Evolutionary conservation across 1,140 invertebrate genomes (phyloP).

Genomic region (Zaprionus lachaisei): DNA sequence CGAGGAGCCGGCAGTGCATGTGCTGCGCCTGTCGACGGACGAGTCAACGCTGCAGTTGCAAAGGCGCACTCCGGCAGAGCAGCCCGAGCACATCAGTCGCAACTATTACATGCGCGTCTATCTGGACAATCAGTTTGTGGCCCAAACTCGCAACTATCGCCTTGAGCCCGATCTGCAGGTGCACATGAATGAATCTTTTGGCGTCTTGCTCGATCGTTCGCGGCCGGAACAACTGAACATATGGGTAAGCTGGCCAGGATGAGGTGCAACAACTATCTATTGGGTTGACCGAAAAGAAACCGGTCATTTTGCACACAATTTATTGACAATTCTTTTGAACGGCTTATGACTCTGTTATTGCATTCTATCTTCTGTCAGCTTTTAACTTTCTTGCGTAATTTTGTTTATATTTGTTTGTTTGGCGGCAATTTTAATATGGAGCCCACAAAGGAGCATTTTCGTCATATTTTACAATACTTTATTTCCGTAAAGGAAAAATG

Average conservation of each 20-base stretch:
- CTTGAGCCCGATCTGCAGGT: conserved; percentile 74
- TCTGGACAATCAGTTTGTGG: conserved; percentile 71
- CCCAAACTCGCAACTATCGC: conserved; percentile 72
- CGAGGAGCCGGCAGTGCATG: conserved; percentile 85
- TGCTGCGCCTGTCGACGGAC: conserved; percentile 70
- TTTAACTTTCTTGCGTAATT: too few relatives aligned
- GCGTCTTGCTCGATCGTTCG: conserved; percentile 72
- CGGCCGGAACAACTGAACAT: conserved; percentile 67
- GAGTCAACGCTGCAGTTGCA: conserved; percentile 25
- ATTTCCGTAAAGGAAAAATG: too few relatives aligned
- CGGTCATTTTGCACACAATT: too few relatives aligned
- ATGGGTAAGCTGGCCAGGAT: conserved; percentile 48
- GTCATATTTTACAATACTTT: too few relatives aligned
- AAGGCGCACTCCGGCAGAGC: background rate
- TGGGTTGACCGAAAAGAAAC: too few relatives aligned
- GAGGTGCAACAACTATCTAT: background rate
- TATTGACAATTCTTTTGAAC: too few relatives aligned
- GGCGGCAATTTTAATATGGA: too few relatives aligned
- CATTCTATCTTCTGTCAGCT: too few relatives aligned
- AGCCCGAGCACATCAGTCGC: conserved; percentile 50
- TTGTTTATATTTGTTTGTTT: too few relatives aligned
- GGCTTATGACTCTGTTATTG: too few relatives aligned
- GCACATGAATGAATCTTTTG: conserved; percentile 68
- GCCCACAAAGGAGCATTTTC: too few relatives aligned
- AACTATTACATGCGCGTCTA: conserved; percentile 77